Base-by-base conservation (phyloP, 2,888 invertebrate genomes). In the Trypoxylon attenuatum region DNA sequence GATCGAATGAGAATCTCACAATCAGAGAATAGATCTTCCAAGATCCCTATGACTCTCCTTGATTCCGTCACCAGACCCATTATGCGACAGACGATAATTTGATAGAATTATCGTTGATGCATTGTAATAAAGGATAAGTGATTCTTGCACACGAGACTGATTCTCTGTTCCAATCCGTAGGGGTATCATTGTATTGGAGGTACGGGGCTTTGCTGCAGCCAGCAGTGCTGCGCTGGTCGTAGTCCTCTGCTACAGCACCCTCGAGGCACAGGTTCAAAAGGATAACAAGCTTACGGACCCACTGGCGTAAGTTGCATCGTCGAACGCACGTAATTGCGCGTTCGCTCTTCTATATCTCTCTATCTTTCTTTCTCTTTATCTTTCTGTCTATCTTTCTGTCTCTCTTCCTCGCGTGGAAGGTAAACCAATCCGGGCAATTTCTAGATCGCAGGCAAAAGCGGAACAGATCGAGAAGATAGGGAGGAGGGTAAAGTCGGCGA, bases 121-220 rank as follows among this genome's bases (percentile, higher is more conserved):
- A n/a, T n/a, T n/a, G n/a, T n/a, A 8, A 33, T 6, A 33, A 33
- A 13, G 10, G 33, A 27, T 3, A n/a, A 10, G 2, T 33, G 5
- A n/a, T 10, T 10, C 10, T 33, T 33, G n/a, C n/a, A 13, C n/a
- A 1, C 4, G 5, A 5, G 33, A 33, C 13, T 33, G 8, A 8
- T 33, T 29, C 6, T 33, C n/a, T n/a, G n/a, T n/a, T n/a, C n/a
- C n/a, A n/a, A n/a, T n/a, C 77, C 75, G 16, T 73, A 87, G 87
- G 87, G 77, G 81, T 51, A 80, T 84, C 60, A 77, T 85, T 62
- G 76, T 84, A 61, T 71, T 84, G 54, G 84, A 86, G 71, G 75
- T 86, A 39, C 85, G 83, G 54, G 83, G 85, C 67, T 83, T 86
- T 75, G 84, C 84, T 54, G 83, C 87, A 78, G 83, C 86, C 82